phyloP scores from a whole-genome alignment of 64 coral and sea anemone genomes.

The Trachythela sp. region DNA sequence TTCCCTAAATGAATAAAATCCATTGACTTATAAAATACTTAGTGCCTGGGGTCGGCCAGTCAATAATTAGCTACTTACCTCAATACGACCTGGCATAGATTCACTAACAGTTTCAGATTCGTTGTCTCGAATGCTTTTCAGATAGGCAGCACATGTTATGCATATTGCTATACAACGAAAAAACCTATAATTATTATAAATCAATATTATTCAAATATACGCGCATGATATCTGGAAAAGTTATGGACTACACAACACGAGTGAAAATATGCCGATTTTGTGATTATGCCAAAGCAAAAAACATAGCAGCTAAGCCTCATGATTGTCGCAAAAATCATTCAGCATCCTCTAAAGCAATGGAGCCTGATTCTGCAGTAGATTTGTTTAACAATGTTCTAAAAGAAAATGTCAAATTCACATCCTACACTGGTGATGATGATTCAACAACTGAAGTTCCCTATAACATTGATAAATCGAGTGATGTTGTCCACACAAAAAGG shows the following conservation, averaged over 20 bases:
- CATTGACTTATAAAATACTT: too few species aligned
- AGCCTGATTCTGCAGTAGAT: constrained; percentile 34
- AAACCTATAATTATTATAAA: too few species aligned
- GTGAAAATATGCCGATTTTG: constrained; percentile 46
- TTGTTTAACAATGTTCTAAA: constrained; percentile 49
- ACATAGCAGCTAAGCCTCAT: constrained; percentile 50
- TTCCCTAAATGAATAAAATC: too few species aligned
- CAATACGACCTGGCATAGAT: too few species aligned
- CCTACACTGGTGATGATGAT: constrained; percentile 69
- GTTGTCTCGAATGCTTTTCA: too few species aligned
- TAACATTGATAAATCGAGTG: constrained; percentile 27
- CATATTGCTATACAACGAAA: too few species aligned
- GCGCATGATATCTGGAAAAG: constrained; percentile 51
- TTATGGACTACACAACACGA: constrained; percentile 49
- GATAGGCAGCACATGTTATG: constrained; percentile 47
- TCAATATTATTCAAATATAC: too few species aligned
- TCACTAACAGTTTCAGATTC: too few species aligned
- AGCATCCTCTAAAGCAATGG: constrained; percentile 70
- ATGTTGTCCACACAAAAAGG: constrained; percentile 39
- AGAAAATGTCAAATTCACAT: constrained; percentile 49
- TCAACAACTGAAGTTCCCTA: constrained; percentile 57
- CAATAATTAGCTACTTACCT: too few species aligned
- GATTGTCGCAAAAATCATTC: constrained; percentile 66
- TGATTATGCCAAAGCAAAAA: constrained; percentile 36
- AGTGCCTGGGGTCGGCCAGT: too few species aligned